Evolutionary conservation across 2,888 invertebrate species (phyloP).

Genomic region (Lasioglossum pauxillum): DNA sequence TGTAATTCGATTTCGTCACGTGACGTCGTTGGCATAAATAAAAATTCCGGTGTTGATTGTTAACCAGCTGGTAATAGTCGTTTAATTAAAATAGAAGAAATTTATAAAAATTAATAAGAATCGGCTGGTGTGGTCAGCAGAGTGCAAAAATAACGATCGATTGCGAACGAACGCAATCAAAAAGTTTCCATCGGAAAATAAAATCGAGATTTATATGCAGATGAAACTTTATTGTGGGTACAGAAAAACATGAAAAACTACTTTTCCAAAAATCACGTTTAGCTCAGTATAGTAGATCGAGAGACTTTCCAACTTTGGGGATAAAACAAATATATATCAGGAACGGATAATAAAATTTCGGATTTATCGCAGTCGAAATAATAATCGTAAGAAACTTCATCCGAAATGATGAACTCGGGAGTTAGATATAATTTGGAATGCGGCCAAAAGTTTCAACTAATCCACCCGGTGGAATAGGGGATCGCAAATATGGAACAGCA

Average conservation of each 20-base stretch:
- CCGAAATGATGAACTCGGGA: neutral
- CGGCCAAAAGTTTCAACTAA: neutral
- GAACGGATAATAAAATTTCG: neutral
- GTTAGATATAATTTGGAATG: neutral
- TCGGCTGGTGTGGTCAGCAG: neutral
- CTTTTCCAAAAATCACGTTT: neutral
- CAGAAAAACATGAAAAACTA: too few species aligned
- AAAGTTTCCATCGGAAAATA: neutral
- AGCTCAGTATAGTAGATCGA: too few species aligned
- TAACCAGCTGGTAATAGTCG: neutral
- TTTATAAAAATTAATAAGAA: neutral
- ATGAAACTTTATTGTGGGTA: neutral
- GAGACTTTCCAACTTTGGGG: too few species aligned
- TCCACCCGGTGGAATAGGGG: neutral
- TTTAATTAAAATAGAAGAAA: neutral
- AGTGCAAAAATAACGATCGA: too few species aligned
- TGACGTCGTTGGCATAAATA: neutral
- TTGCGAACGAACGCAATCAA: neutral
- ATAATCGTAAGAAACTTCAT: neutral
- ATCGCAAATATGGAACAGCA: too few species aligned
- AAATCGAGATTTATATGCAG: neutral
- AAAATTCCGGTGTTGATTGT: neutral
- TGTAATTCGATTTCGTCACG: neutral
- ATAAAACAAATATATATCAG: too few species aligned
- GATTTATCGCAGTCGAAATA: neutral